A percentile compares a stretch with the other conserved stretches of the same genome.
Conservation (phyloP, 2,888 invertebrate species). For the Drosophila silvestris region DNA sequence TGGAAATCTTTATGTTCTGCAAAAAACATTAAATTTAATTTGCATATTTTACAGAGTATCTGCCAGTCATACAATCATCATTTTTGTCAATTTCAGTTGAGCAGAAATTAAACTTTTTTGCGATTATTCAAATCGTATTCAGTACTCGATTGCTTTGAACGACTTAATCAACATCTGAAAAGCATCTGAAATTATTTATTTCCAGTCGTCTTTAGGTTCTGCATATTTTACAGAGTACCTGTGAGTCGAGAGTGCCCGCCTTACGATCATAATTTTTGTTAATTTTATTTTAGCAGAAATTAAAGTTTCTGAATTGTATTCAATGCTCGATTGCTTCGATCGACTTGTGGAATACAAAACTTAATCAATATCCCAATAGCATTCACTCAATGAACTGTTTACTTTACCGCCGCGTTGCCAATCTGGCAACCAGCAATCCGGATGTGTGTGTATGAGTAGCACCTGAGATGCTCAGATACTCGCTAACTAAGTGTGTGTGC, state of each 20-base stretch:
- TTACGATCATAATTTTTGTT: background rate
- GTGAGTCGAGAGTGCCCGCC: background rate
- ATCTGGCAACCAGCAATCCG: conserved; percentile 24
- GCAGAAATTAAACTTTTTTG: background rate
- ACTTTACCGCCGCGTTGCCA: conserved; percentile 26
- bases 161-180: background rate
- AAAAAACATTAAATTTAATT: conserved; percentile 1
- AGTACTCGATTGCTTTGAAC: conserved; percentile 14
- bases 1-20: conserved; percentile 7
- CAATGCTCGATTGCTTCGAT: conserved; percentile 32
- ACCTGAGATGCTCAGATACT: background rate
- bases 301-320: conserved; percentile 9
- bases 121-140: conserved; percentile 21
- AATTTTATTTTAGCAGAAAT: background rate
- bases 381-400: conserved; percentile 48
- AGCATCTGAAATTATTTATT: background rate
- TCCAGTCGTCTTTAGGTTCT: background rate
- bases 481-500: background rate
- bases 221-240: background rate
- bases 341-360: conserved; percentile 59
- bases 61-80: background rate
- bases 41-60: conserved; percentile 3
- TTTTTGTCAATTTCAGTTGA: background rate
- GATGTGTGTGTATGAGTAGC: conserved; percentile 18
- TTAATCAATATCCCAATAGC: conserved; percentile 62